A percentile compares a stretch with the other conserved stretches of the same genome.
Conservation (phyloP, 2,888 invertebrate species). For the Mechanitis messenoides region DNA sequence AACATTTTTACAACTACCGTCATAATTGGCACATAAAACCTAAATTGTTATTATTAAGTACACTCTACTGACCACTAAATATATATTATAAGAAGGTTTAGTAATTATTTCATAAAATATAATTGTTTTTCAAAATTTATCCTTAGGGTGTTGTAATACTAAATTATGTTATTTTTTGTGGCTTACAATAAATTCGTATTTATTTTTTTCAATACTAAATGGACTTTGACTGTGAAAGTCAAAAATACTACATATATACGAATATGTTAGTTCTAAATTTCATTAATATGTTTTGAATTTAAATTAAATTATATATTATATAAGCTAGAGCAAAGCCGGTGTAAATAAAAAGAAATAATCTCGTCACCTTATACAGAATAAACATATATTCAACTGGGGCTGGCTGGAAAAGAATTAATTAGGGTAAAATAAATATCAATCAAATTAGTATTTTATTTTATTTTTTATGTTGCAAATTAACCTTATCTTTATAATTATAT, state of each 20-base stretch:
- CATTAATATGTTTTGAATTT: neutral
- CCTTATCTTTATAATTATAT: too few relatives aligned
- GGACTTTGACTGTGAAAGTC: neutral
- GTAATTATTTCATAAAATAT: slow-evolving; percentile 3
- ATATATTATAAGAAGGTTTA: neutral
- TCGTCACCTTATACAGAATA: neutral
- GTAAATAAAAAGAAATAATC: neutral
- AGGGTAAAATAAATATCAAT: neutral
- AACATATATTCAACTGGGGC: neutral
- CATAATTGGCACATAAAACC: neutral
- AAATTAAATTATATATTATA: neutral
- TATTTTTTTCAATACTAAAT: neutral
- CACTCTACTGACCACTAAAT: neutral
- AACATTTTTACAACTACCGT: neutral
- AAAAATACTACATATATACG: neutral
- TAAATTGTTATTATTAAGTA: neutral
- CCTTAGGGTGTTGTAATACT: slow-evolving; percentile 11
- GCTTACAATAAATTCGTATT: slow-evolving; percentile 2
- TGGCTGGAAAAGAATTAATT: neutral
- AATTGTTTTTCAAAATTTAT: slow-evolving; percentile 17
- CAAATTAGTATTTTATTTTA: too few relatives aligned
- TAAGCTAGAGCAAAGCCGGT: neutral
- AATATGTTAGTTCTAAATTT: neutral
- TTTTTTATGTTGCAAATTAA: too few relatives aligned
- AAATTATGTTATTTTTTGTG: neutral